phyloP scores from a whole-genome alignment of 1,140 invertebrate genomes.

The Stegodyphus dumicola region DNA sequence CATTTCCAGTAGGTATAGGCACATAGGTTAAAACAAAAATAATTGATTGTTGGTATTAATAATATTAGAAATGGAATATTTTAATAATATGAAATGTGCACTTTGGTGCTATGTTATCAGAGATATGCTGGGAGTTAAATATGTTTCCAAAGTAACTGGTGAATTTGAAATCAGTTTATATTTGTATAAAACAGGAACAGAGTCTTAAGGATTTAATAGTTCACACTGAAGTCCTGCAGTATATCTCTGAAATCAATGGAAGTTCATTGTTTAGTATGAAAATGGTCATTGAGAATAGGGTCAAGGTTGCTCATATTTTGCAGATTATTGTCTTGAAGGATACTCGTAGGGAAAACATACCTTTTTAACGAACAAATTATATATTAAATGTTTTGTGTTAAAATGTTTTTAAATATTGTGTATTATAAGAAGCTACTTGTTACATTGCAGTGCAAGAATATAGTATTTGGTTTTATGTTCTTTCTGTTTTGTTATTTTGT shows the following conservation, averaged over 20 bases:
- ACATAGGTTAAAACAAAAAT: slow-evolving; percentile 18
- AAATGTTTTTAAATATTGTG: background rate
- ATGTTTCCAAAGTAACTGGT: background rate
- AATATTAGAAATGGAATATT: background rate
- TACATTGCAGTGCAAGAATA: background rate
- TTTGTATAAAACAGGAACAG: background rate
- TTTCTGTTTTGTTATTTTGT: too few species aligned
- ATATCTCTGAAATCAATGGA: too few species aligned
- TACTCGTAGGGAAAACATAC: too few species aligned
- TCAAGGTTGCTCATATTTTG: too few species aligned
- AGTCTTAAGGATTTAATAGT: background rate
- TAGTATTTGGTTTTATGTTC: background rate
- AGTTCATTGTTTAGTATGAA: too few species aligned
- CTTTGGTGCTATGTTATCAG: slow-evolving; percentile 31
- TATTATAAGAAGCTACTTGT: background rate
- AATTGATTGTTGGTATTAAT: background rate
- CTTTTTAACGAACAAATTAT: too few species aligned
- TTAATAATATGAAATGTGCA: slow-evolving; percentile 12
- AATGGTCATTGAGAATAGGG: too few species aligned
- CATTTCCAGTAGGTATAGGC: slow-evolving; percentile 17
- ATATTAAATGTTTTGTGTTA: too few species aligned
- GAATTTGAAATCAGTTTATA: background rate
- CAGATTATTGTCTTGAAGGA: too few species aligned
- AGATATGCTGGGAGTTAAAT: background rate
- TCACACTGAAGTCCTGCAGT: too few species aligned